These are phyloP conservation scores for Psilopsiagon aymara DNA, from an alignment of 2,113 vertebrate species.

Conservation along the genomic window DNA sequence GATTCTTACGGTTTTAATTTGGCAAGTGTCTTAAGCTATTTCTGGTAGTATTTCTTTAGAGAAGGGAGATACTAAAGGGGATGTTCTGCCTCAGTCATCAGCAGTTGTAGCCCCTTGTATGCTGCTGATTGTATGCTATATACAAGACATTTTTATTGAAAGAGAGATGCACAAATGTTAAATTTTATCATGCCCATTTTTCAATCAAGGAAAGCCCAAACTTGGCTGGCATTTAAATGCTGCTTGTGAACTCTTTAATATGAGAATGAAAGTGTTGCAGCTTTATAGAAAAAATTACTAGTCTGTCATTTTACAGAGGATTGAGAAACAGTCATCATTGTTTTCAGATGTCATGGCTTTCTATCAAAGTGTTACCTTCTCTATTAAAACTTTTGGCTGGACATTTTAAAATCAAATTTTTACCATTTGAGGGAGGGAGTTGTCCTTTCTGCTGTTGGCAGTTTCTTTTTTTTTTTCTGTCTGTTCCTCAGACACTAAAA, in stretches of 20 bases:
- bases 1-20: not conserved
- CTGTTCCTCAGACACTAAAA: not conserved
- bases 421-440: not conserved
- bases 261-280: not conserved
- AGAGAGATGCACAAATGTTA: not conserved
- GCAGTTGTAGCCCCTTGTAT: not conserved
- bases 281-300: not conserved
- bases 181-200: not conserved
- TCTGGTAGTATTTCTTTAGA: not conserved
- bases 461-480: not conserved
- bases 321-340: not conserved
- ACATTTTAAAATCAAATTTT: not conserved
- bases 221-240: not conserved
- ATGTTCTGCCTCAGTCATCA: not conserved
- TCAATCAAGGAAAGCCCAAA: not conserved
- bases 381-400: not conserved
- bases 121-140: not conserved
- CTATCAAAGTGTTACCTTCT: not conserved
- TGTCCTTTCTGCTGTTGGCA: not conserved
- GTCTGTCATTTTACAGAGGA: not conserved
- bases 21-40: not conserved
- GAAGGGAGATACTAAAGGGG: not conserved
- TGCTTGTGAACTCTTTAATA: not conserved
- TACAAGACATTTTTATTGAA: not conserved
- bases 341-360: not conserved